A percentile compares a stretch with the other conserved stretches of the same genome.
Conservation (phyloP, 35 echinoderm and acorn worm species). For the Heliocidaris erythrogramma region DNA sequence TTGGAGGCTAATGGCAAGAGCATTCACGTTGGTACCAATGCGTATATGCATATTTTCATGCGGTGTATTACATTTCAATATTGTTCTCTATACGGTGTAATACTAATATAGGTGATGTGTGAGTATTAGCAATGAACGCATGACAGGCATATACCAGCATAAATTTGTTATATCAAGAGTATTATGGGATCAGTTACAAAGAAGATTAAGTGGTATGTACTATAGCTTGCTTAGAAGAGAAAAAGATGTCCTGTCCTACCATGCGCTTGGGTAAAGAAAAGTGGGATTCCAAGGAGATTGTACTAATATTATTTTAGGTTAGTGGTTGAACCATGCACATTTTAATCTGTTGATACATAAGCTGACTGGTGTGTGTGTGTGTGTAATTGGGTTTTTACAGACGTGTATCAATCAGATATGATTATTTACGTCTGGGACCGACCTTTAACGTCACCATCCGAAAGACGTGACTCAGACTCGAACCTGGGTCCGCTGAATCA, state of each 20-base stretch:
- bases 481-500: too few species aligned
- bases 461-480: too few species aligned
- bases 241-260: not conserved
- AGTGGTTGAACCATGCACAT: too few species aligned
- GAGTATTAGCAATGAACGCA: not conserved
- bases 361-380: too few species aligned
- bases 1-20: not conserved
- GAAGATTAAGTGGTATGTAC: not conserved
- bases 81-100: not conserved
- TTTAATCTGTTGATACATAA: too few species aligned
- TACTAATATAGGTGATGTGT: not conserved
- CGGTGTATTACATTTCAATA: not conserved
- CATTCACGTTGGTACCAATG: not conserved
- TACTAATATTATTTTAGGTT: too few species aligned
- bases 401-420: too few species aligned
- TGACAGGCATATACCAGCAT: constrained; percentile 1
- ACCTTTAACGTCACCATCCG: too few species aligned
- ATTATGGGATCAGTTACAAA: not conserved
- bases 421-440: too few species aligned
- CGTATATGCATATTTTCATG: not conserved
- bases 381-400: too few species aligned
- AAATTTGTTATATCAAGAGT: not conserved
- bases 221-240: not conserved
- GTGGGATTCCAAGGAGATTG: not conserved
- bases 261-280: not conserved